These are phyloP conservation scores for Orycteropus afer DNA, from an alignment of 2,113 vertebrate genomes.

Conservation along the genomic window DNA sequence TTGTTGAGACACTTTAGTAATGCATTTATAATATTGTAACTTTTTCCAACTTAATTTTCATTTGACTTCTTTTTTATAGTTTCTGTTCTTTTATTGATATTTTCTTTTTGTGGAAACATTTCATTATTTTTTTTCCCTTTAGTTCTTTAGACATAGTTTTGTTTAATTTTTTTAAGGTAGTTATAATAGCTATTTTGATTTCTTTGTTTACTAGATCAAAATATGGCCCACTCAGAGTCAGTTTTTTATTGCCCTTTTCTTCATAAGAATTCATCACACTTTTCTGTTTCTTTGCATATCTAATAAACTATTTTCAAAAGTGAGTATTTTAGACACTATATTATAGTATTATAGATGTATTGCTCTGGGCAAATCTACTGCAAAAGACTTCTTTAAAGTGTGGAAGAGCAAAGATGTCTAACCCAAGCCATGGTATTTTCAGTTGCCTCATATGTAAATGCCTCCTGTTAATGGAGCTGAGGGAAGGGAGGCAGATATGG, in stretches of 20 bases:
- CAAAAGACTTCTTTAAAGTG: no score
- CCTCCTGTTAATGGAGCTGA: no score
- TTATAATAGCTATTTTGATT: neutral
- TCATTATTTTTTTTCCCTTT: neutral
- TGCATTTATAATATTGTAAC: neutral
- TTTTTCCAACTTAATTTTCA: neutral
- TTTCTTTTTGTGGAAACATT: neutral
- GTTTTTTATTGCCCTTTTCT: neutral
- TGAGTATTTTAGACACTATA: neutral
- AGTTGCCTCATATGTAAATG: no score
- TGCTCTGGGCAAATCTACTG: no score
- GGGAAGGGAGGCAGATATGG: no score
- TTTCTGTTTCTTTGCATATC: neutral
- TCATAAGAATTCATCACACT: neutral
- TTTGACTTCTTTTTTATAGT: neutral
- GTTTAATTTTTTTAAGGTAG: neutral
- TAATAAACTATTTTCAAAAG: constrained; percentile 2
- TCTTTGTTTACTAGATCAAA: neutral
- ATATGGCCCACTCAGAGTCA: neutral
- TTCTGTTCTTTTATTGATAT: neutral
- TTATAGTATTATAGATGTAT: no score
- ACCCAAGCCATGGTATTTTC: no score
- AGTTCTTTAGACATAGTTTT: constrained; percentile 12
- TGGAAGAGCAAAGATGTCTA: no score
- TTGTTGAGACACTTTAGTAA: neutral